Conservation (phyloP, 2,888 invertebrate genomes). For the Limnephilus auricula region DNA sequence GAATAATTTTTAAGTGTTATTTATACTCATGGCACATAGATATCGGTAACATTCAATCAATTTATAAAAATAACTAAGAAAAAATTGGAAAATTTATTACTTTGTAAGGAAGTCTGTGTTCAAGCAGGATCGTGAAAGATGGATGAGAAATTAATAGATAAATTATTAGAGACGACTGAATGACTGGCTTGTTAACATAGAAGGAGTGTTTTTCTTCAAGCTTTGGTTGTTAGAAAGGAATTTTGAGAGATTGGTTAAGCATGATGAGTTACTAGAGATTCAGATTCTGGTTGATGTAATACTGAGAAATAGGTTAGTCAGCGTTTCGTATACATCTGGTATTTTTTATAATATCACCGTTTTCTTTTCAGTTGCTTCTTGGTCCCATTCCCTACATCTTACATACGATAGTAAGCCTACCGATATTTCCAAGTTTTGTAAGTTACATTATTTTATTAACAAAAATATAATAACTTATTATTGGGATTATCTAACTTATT, state of each 20-base stretch:
- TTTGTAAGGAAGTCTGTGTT: neutral
- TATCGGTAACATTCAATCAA: neutral
- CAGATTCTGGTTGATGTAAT: neutral
- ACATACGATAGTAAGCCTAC: neutral
- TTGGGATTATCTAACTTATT: too few species aligned
- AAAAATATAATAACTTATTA: too few species aligned
- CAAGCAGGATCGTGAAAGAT: neutral
- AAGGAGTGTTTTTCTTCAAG: too few species aligned
- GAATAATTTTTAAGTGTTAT: neutral
- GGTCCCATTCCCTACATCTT: neutral
- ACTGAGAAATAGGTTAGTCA: neutral
- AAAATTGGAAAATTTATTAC: neutral
- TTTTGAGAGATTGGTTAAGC: too few species aligned
- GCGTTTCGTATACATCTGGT: neutral
- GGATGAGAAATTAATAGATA: too few species aligned
- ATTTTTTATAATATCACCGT: neutral
- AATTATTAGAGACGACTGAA: too few species aligned
- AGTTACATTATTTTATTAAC: neutral
- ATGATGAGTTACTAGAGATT: neutral
- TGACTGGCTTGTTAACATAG: too few species aligned
- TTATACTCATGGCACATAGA: neutral
- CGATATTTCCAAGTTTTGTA: neutral
- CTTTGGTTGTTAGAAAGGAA: too few species aligned
- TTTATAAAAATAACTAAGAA: neutral
- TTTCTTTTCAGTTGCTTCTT: slow-evolving; percentile 3